Percentiles rank a stretch among this genome's conserved stretches.
Conservation (phyloP, 2,888 invertebrate species). For the Amiota minor region DNA sequence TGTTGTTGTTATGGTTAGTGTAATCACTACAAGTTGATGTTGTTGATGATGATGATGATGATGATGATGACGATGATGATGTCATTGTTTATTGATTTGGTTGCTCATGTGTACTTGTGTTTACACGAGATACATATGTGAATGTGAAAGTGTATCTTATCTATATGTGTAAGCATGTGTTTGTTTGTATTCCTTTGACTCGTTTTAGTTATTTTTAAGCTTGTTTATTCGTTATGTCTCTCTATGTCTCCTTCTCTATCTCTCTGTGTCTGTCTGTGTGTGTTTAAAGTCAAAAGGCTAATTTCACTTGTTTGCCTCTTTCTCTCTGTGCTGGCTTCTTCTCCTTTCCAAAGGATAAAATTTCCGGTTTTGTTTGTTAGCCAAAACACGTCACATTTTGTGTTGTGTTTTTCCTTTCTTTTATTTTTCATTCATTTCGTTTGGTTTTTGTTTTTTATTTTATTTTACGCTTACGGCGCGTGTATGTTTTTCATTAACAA, state of each 20-base stretch:
- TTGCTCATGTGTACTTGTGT: not conserved
- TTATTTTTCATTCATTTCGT: no score
- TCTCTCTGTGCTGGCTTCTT: not conserved
- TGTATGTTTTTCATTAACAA: slow-evolving; percentile 26
- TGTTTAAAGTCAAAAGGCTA: slow-evolving; percentile 19
- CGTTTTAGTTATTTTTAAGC: slow-evolving; percentile 27
- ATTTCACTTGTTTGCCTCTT: not conserved
- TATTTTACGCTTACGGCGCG: slow-evolving; percentile 7
- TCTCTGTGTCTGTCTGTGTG: slow-evolving; percentile 3
- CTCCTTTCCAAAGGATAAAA: no score
- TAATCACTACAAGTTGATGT: not conserved
- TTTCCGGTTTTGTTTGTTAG: not conserved
- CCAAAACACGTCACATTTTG: slow-evolving; percentile 17
- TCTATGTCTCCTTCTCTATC: not conserved
- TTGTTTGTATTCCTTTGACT: slow-evolving; percentile 3
- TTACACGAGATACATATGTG: not conserved
- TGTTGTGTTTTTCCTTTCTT: not conserved
- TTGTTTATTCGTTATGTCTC: no score
- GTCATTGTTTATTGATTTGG: slow-evolving; percentile 63
- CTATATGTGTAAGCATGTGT: not conserved
- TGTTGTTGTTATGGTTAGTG: slow-evolving; percentile 2
- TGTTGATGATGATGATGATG: not conserved
- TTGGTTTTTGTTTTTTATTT: no score
- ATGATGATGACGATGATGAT: slow-evolving; percentile 49
- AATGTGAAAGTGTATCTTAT: not conserved